Conservation (phyloP, 2,113 vertebrate genomes). For the Bothrops jararaca region DNA sequence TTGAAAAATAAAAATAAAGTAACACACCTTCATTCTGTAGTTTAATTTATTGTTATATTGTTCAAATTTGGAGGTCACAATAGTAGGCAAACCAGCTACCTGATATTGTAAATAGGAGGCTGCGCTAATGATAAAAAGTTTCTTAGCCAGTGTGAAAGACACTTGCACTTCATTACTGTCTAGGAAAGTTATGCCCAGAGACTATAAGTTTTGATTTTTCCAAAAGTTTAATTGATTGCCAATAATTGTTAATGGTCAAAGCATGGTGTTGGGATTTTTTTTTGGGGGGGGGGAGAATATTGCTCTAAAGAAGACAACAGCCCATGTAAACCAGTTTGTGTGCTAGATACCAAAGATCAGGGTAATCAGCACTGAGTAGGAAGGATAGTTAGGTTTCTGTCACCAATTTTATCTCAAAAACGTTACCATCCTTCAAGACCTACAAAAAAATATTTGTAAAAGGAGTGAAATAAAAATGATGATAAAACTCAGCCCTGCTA, state of each 20-base stretch:
- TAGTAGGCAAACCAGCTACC: not conserved
- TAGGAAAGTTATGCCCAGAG: not conserved
- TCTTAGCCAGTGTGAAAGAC: not conserved
- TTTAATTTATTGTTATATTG: not conserved
- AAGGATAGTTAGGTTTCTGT: not conserved
- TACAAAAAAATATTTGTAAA: not conserved
- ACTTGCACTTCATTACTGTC: not conserved
- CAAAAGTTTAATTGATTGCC: not conserved
- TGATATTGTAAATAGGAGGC: too few relatives aligned
- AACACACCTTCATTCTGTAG: not conserved
- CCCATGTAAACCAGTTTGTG: not conserved
- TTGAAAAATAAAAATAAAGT: not conserved
- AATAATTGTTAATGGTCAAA: not conserved
- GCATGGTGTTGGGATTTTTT: not conserved
- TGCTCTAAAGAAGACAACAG: not conserved
- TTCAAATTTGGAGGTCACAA: not conserved
- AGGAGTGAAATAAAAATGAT: not conserved
- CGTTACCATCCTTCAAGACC: not conserved
- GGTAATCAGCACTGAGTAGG: not conserved
- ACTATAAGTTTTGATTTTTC: not conserved
- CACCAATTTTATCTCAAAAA: not conserved
- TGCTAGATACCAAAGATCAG: not conserved
- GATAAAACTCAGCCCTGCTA: not conserved
- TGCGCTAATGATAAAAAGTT: not conserved
- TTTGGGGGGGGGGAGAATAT: not conserved